Evolutionary conservation across 1,140 invertebrate species (phyloP).

Genomic region (Phenacoccus solenopsis): DNA sequence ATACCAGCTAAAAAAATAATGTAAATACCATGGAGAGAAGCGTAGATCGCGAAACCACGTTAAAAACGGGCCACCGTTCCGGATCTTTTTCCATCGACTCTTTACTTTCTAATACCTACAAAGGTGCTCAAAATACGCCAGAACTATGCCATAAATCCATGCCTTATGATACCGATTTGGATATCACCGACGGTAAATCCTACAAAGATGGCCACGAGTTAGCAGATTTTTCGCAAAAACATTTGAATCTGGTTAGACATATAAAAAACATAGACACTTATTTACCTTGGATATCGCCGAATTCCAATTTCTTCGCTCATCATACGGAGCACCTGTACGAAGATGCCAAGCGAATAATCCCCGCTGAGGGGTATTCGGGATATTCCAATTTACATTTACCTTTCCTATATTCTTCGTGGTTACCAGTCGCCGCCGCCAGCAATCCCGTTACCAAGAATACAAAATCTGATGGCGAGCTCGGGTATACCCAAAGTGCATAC

Average conservation of each 20-base stretch:
- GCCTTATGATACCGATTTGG: background rate
- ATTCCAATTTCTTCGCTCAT: background rate
- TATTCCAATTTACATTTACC: slow-evolving; percentile 4
- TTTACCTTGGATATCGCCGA: slow-evolving; percentile 5
- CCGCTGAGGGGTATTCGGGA: background rate
- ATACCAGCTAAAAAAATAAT: too few relatives aligned
- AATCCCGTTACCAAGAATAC: background rate
- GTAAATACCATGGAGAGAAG: too few relatives aligned
- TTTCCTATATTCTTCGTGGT: background rate
- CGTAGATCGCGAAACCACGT: background rate
- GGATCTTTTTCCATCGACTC: background rate
- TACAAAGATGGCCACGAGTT: background rate
- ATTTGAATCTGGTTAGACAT: background rate
- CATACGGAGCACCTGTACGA: background rate
- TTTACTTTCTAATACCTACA: background rate
- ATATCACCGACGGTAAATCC: background rate
- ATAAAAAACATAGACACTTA: slow-evolving; percentile 9
- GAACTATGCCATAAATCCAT: background rate
- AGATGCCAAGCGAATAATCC: background rate
- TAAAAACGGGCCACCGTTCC: background rate
- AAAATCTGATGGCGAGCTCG: background rate
- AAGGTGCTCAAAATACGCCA: background rate
- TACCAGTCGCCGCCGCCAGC: background rate
- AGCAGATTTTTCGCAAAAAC: background rate
- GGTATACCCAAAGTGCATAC: background rate